Evolutionary conservation across 2,888 invertebrate species (phyloP).

Genomic region (Lampropteryx suffumata): DNA sequence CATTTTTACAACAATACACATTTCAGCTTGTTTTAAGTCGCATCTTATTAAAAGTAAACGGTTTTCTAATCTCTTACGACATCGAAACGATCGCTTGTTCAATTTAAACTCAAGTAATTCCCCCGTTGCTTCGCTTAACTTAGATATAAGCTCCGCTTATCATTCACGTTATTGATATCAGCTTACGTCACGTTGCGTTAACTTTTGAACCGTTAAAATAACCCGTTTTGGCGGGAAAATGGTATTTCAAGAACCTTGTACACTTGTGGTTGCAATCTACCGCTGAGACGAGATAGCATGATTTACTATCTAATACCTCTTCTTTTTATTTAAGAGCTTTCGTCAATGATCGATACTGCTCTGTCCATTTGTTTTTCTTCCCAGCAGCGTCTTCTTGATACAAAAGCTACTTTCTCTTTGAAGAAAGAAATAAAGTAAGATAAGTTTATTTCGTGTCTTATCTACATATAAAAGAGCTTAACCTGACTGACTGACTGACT

Average conservation of each 20-base stretch:
- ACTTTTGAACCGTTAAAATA: slow-evolving; percentile 34
- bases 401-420: too few species aligned
- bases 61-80: slow-evolving; percentile 21
- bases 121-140: slow-evolving; percentile 27
- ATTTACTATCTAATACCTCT: too few species aligned
- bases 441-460: too few species aligned
- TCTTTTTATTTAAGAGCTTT: too few species aligned
- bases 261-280: too few species aligned
- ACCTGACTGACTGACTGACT: too few species aligned
- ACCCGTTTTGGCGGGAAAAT: slow-evolving; percentile 25
- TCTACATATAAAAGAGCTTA: too few species aligned
- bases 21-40: slow-evolving; percentile 1
- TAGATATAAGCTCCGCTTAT: slow-evolving; percentile 31
- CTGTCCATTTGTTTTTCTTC: too few species aligned
- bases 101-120: slow-evolving; percentile 20
- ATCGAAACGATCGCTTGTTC: slow-evolving; percentile 10
- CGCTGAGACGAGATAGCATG: too few species aligned
- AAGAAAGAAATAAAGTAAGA: too few species aligned
- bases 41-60: slow-evolving; percentile 16
- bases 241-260: slow-evolving; percentile 5
- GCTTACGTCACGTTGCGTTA: slow-evolving; percentile 30
- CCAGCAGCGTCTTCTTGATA: too few species aligned
- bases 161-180: slow-evolving; percentile 33
- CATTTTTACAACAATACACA: slow-evolving; percentile 3
- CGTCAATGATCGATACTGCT: too few species aligned